Evolutionary conservation across 2,888 invertebrate genomes (phyloP).

Genomic region (Nipponacmea schrenckii): DNA sequence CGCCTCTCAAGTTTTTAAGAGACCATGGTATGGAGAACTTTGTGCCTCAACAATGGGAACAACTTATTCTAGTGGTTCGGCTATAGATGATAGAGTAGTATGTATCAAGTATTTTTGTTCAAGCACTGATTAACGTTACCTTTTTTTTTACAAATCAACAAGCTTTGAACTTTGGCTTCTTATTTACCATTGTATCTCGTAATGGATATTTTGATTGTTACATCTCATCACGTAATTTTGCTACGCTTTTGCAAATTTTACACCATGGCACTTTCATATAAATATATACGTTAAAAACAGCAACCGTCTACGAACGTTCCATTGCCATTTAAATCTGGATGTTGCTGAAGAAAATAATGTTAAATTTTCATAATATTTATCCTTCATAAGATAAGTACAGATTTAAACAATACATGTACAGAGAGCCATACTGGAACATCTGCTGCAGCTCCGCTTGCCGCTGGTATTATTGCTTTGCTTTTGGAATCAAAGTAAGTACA

Average conservation of each 20-base stretch:
- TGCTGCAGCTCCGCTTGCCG: conserved; percentile 91
- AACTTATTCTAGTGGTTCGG: conserved; percentile 88
- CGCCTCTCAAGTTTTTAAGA: conserved; percentile 77
- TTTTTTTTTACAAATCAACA: too few species aligned
- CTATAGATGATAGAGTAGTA: conserved; percentile 88
- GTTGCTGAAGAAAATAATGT: too few species aligned
- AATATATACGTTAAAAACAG: too few species aligned
- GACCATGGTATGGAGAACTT: conserved; percentile 91
- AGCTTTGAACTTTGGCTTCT: background rate
- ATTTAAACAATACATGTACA: conserved; percentile 86
- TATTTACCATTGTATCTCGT: too few species aligned
- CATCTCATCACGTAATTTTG: too few species aligned
- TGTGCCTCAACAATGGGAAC: conserved; percentile 89
- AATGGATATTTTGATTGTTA: too few species aligned
- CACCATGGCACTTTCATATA: too few species aligned
- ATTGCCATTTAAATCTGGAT: too few species aligned
- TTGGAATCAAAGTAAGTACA: conserved; percentile 85
- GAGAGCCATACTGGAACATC: conserved; percentile 91
- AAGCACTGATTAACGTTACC: background rate
- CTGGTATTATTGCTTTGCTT: conserved; percentile 88
- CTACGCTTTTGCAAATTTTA: too few species aligned
- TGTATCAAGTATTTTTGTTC: conserved; percentile 60
- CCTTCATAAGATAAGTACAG: conserved; percentile 80
- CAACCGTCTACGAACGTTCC: too few species aligned
- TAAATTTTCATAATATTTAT: too few species aligned